Evolutionary conservation across 2,797 vertebrate genomes (phyloP).

Genomic region (Ambastaia sidthimunki): DNA sequence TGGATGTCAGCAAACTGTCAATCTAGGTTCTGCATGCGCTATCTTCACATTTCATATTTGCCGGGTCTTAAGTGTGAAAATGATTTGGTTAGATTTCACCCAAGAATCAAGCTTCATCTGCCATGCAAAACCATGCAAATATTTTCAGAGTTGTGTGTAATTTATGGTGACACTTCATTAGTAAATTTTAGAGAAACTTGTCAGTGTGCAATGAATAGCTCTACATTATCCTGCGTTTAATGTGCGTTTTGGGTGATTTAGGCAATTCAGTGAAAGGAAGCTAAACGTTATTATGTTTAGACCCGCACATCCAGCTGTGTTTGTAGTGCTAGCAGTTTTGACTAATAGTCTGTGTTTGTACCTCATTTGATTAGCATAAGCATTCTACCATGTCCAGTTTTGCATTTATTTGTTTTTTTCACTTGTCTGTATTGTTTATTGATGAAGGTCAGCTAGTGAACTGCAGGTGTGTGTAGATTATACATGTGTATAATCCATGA

Average conservation of each 20-base stretch:
- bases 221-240: slow-evolving; percentile 21
- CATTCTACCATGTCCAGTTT: slow-evolving; percentile 31
- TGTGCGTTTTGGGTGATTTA: slow-evolving; percentile 29
- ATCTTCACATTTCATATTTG: slow-evolving; percentile 19
- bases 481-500: neutral
- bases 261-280: slow-evolving; percentile 10
- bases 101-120: neutral
- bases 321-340: slow-evolving; percentile 37
- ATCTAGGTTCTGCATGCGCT: slow-evolving; percentile 29
- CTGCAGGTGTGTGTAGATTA: neutral
- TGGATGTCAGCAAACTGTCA: slow-evolving; percentile 33
- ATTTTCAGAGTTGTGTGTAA: neutral
- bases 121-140: neutral
- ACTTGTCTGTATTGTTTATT: slow-evolving; percentile 28
- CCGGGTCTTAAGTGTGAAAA: slow-evolving; percentile 22
- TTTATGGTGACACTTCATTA: slow-evolving; percentile 32
- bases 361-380: slow-evolving; percentile 36
- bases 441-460: slow-evolving; percentile 20
- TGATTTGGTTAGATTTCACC: slow-evolving; percentile 34
- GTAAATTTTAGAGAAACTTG: slow-evolving; percentile 35
- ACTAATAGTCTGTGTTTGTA: slow-evolving; percentile 24
- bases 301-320: slow-evolving; percentile 23
- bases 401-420: slow-evolving; percentile 18
- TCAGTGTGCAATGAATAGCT: slow-evolving; percentile 12
- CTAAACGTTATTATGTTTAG: slow-evolving; percentile 22